A percentile compares a stretch with the other conserved stretches of the same genome.
Conservation (phyloP, 2,113 vertebrate species). For the Cochlearius cochlearius region DNA sequence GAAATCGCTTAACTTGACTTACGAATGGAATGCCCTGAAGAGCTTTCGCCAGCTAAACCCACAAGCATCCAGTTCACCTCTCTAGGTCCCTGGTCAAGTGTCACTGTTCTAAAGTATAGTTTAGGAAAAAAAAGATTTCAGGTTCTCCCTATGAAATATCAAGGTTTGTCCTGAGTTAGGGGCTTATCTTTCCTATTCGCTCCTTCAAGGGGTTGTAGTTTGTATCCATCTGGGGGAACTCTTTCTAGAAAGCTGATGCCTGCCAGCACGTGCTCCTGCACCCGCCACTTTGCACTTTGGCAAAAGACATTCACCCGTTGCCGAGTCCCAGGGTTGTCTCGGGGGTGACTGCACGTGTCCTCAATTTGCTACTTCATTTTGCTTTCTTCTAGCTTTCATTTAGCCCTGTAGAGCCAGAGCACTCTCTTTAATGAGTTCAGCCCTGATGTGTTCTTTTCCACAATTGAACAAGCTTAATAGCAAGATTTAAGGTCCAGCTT, state of each 20-base stretch:
- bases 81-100: not conserved
- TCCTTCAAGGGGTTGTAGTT: not conserved
- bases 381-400: not conserved
- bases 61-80: not conserved
- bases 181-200: not conserved
- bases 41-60: not conserved
- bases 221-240: not conserved
- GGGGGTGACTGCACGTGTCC: not conserved
- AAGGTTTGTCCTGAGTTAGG: not conserved
- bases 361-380: not conserved
- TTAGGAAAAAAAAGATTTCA: not conserved
- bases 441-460: not conserved
- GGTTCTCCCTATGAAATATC: not conserved
- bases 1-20: not conserved
- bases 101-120: not conserved
- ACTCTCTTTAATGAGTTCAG: not conserved
- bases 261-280: not conserved
- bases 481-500: not conserved
- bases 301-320: fast-evolving
- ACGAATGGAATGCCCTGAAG: not conserved
- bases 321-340: not conserved
- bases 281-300: not conserved
- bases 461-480: not conserved
- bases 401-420: not conserved
- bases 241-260: not conserved